These are phyloP conservation scores for Thalpophila matura DNA, from an alignment of 2,888 invertebrate genomes.

Conservation along the genomic window DNA sequence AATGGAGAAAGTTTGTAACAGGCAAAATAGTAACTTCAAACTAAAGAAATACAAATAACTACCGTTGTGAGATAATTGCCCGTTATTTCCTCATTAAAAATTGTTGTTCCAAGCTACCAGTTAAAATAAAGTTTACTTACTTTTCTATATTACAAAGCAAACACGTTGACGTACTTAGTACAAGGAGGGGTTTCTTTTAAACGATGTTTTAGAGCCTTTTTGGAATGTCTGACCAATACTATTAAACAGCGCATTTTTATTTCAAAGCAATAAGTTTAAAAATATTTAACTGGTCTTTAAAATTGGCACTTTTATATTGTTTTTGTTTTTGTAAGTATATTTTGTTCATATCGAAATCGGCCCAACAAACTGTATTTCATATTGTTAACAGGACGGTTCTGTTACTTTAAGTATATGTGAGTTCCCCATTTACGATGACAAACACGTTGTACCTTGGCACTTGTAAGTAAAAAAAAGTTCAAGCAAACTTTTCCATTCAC, in stretches of 20 bases:
- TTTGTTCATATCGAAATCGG: conserved; percentile 35
- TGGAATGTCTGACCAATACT: no score
- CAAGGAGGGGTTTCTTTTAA: no score
- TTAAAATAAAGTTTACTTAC: not conserved
- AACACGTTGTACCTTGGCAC: conserved; percentile 28
- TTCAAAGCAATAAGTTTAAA: no score
- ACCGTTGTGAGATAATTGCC: not conserved
- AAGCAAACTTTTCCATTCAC: not conserved
- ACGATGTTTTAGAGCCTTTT: no score
- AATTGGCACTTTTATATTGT: not conserved
- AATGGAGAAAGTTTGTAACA: conserved; percentile 4
- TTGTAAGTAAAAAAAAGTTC: conserved; percentile 27
- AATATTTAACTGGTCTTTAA: not conserved
- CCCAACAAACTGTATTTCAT: conserved; percentile 40
- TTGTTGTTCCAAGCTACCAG: not conserved
- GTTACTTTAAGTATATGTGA: conserved; percentile 39
- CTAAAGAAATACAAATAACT: not conserved
- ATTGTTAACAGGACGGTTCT: conserved; percentile 25
- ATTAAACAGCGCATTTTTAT: no score
- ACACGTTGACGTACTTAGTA: conserved; percentile 1
- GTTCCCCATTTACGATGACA: conserved; percentile 35
- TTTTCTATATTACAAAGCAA: not conserved
- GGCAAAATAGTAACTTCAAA: not conserved
- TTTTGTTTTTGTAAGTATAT: not conserved
- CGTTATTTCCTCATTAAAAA: not conserved